A percentile compares a stretch with the other conserved stretches of the same genome.
These are phyloP conservation scores for Lynx canadensis DNA, from an alignment of 2,113 vertebrate genomes.

Conservation along the genomic window DNA sequence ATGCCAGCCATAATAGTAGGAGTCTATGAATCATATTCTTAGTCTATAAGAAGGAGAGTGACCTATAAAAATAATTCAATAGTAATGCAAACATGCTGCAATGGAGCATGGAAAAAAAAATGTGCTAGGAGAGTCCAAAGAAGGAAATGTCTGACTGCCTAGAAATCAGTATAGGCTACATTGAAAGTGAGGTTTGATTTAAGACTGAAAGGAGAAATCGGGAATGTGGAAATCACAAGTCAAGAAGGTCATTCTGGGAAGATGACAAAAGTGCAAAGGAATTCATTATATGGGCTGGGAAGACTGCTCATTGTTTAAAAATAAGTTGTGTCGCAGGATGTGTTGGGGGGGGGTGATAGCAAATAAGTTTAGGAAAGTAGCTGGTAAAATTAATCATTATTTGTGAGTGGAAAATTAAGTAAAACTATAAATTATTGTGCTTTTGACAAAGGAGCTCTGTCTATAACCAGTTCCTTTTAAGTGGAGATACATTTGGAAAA, in stretches of 20 bases:
- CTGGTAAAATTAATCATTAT: background rate
- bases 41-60: background rate
- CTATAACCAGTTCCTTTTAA: constrained; percentile 19
- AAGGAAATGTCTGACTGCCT: background rate
- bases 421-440: background rate
- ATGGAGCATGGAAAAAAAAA: background rate
- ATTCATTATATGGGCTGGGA: background rate
- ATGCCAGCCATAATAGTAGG: background rate
- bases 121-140: background rate
- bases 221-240: background rate
- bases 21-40: background rate
- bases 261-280: background rate
- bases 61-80: background rate
- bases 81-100: background rate
- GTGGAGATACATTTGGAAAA: background rate
- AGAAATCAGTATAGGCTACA: background rate
- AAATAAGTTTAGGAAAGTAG: background rate
- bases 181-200: background rate
- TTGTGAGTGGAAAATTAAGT: background rate
- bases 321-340: background rate
- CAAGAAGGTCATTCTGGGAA: background rate
- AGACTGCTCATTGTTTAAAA: background rate
- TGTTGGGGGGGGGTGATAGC: background rate
- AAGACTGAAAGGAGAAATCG: background rate
- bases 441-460: constrained; percentile 11